Evolutionary conservation across 2,113 vertebrate species (phyloP), one percentile per base, ranked within the genome.

Genomic region (Ochotona curzoniae): DNA sequence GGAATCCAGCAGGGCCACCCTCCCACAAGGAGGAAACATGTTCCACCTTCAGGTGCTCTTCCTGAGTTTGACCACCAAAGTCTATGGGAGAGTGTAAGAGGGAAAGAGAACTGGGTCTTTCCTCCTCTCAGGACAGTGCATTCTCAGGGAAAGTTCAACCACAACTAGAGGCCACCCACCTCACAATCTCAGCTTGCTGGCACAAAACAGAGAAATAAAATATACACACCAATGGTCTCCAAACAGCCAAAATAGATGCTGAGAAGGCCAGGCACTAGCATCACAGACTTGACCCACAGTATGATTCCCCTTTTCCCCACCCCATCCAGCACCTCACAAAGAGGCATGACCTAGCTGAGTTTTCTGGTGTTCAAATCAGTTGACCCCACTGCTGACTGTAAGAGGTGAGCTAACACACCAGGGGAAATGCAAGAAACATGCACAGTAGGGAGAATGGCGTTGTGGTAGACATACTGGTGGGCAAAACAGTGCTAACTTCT

Each of bases 131-230:
- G n/a, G n/a, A 71, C 20, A 49, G 17, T 38, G 32, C 54, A 47
- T 87, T 94, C 64, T 89, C 54, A 35, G 49, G 17, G 73, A 44
- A 79, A 80, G 64, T 83, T 86, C 86, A 86, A 12, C 83, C 69
- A 61, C 66, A 92, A 51, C 47, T 71, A 78, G 79, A 60, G 70
- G 35, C 54, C n/a, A 26, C 66, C 84, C 60, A 73, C 64, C 74
- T 89, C 35, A 89, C 54, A 93, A 84, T 28, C 73, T 91, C 80
- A 87, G 57, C 47, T 82, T 47, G 32, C 69, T 93, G 81, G 76
- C 61, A 15, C 63, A n/a, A 71, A 84, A 66, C 69, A 38, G 60
- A 94, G 54, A 94, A 87, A 83, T 3, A 51, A 89, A 54, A 32
- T 44, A 74, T 61, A 63, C 3, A 8, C 3, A 47, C 13, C 49